Evolutionary conservation across 37 sponge, comb jelly and placozoan species (phyloP).

Genomic region (Haliclona indistincta): DNA sequence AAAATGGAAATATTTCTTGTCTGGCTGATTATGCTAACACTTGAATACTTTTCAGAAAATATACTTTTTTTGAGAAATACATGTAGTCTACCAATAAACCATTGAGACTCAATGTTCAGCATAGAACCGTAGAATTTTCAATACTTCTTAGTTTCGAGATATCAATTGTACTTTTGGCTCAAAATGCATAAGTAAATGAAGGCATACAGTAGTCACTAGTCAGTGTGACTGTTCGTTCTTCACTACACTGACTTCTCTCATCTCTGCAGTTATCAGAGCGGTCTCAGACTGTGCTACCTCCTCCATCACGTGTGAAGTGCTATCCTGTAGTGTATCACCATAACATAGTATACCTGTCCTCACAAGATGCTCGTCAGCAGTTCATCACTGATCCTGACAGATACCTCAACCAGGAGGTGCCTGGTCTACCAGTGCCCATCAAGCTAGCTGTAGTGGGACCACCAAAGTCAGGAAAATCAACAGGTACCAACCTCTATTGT

Average conservation of each 20-base stretch:
- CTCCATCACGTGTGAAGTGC: neutral
- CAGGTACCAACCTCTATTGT: no score
- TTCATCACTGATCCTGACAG: conserved; percentile 80
- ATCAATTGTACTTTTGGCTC: no score
- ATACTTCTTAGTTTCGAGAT: no score
- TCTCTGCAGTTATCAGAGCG: conserved; percentile 19
- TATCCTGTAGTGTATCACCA: conserved; percentile 81
- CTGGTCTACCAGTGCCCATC: conserved; percentile 69
- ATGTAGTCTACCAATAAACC: no score
- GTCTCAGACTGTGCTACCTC: conserved; percentile 26
- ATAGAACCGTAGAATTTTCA: no score
- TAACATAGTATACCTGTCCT: conserved; percentile 67
- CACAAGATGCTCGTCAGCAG: conserved; percentile 35
- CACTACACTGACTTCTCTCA: conserved; percentile 5
- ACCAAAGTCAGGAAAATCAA: conserved; percentile 93
- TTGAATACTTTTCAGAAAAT: no score
- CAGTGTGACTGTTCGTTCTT: neutral
- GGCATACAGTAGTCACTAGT: neutral
- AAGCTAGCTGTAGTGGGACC: conserved; percentile 88
- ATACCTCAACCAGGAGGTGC: conserved; percentile 60
- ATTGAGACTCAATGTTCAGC: no score
- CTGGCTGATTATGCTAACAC: no score
- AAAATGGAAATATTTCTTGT: no score
- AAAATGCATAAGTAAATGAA: neutral
- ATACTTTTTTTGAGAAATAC: no score